A percentile compares a stretch with the other conserved stretches of the same genome.
Conservation (phyloP, 2,797 vertebrate genomes). For the Avahi laniger region DNA sequence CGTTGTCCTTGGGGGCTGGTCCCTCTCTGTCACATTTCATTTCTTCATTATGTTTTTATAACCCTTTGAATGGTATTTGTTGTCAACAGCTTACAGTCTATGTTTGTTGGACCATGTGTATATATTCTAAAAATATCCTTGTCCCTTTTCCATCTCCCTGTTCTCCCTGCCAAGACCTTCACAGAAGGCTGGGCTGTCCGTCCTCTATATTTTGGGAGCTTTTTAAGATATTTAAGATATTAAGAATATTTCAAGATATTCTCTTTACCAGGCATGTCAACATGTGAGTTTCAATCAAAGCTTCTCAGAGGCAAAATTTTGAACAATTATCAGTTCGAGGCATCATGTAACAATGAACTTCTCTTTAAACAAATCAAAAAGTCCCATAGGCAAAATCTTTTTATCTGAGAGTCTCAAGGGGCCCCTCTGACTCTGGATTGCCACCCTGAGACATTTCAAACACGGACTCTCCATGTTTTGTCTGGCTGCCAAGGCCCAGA, state of each 20-base stretch:
- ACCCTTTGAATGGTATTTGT: not conserved
- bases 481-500: conserved; percentile 28
- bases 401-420: conserved; percentile 14
- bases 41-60: not conserved
- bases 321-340: conserved; percentile 59
- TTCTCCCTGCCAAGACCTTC: not conserved
- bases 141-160: not conserved
- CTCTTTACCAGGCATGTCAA: conserved; percentile 39
- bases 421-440: not conserved
- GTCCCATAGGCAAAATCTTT: conserved; percentile 46
- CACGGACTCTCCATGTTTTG: not conserved
- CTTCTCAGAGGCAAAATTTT: conserved; percentile 49
- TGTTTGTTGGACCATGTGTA: not conserved
- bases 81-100: conserved; percentile 11
- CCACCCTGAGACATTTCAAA: conserved; percentile 37
- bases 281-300: not conserved
- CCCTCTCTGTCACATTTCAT: not conserved
- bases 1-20: not conserved
- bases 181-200: not conserved
- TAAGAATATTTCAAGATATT: conserved; percentile 33
- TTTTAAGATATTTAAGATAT: too few species aligned
- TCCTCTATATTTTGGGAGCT: conserved; percentile 21
- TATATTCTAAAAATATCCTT: not conserved
- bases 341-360: conserved; percentile 44
- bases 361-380: conserved; percentile 65